Evolutionary conservation across 2,888 invertebrate species (phyloP), one percentile per base, ranked within the genome.

Genomic region (Synergus japonicus): DNA sequence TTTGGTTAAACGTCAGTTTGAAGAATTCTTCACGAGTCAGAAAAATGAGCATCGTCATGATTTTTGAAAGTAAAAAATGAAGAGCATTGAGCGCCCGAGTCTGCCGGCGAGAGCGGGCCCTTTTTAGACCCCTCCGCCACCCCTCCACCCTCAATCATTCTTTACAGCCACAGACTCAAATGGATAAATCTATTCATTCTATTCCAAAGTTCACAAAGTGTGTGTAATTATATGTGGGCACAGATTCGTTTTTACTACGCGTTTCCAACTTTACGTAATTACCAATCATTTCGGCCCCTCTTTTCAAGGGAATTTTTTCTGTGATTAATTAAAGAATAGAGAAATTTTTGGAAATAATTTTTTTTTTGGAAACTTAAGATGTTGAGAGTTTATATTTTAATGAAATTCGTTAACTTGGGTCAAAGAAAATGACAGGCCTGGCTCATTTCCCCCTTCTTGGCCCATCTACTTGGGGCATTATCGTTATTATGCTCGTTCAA

Each of bases 21-120:
- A 91, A 91, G 91, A 91, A 92, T 91, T 92, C 91, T 91, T 91
- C 90, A 90, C 91, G 90, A 92, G 91, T 90, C 91, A 91, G 91
- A 92, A 91, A 91, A 92, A 92, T 92, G 91, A 92, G 92, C 92
- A 91, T 90, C 91, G 92, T 92, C 92, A 92, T 92, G 92, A 91
- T 92, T 92, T 92, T 92, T 92, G 92, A 92, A 92, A 92, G 92
- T 92, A 92, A 92, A 92, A 92, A 92, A 91, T 91, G 91, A 91
- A 90, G 89, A 91, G 79, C 80, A 79, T 76, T 79, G 89, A 91
- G 79, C 82, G 79, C 69, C 79, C 46, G 67, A 79, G 78, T 79
- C 82, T 81, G 80, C 81, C 78, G 77, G 66, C 67, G 76, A 76
- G 79, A 76, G 76, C 76, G 81, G 78, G 77, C 82, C 82, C 79